Conservation (phyloP, 2,888 invertebrate genomes). For the Drosophila austrosaltans region DNA sequence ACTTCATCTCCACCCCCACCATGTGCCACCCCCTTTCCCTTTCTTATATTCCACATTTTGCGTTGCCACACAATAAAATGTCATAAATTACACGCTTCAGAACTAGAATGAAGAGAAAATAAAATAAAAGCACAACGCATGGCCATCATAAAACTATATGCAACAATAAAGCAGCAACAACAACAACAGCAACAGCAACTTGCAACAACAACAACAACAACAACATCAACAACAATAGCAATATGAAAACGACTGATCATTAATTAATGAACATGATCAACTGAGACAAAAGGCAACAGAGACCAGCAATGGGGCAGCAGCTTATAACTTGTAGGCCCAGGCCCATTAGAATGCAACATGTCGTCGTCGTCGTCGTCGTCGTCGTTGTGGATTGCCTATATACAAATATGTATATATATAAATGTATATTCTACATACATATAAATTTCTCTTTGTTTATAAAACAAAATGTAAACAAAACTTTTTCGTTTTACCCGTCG, state of each 20-base stretch:
- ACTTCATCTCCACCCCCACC: not conserved
- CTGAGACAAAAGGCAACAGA: constrained; percentile 26
- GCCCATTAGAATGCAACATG: constrained; percentile 77
- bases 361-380: constrained; percentile 77
- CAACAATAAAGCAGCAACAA: constrained; percentile 68
- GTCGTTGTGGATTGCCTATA: constrained; percentile 64
- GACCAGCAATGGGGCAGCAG: constrained; percentile 4
- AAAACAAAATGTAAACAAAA: constrained; percentile 79
- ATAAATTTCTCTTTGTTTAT: constrained; percentile 70
- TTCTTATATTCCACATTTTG: constrained; percentile 50
- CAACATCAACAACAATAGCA: constrained; percentile 20
- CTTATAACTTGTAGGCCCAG: constrained; percentile 56
- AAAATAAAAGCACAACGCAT: constrained; percentile 67
- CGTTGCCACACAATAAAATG: constrained; percentile 75
- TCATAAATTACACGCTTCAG: constrained; percentile 70
- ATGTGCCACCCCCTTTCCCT: not conserved
- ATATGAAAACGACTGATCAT: constrained; percentile 66
- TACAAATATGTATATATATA: constrained; percentile 26
- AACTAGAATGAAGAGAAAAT: constrained; percentile 35
- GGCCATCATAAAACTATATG: constrained; percentile 65
- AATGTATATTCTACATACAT: constrained; percentile 12
- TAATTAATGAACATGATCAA: constrained; percentile 79
- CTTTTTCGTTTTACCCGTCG: constrained; percentile 39
- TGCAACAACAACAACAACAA: constrained; percentile 18
- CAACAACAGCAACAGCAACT: constrained; percentile 33